Percentiles rank a stretch among this genome's conserved stretches.
Evolutionary conservation across 2,888 invertebrate species (phyloP).

Genomic region (Drosophila monieri): DNA sequence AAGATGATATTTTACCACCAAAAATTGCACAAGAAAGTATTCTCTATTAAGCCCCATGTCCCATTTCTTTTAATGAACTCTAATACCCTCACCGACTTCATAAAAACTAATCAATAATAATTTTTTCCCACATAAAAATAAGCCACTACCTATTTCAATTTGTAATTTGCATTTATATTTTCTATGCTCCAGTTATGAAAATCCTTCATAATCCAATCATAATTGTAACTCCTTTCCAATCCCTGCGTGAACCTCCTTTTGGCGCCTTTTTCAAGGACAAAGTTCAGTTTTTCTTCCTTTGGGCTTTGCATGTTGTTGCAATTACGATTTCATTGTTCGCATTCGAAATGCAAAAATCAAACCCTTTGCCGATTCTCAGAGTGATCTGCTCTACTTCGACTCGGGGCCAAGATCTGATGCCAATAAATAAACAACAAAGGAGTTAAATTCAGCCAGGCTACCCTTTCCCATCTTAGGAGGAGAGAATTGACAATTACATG

Average conservation of each 20-base stretch:
- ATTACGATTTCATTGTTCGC: constrained; percentile 68
- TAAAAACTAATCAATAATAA: neutral
- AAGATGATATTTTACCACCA: neutral
- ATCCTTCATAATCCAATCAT: constrained; percentile 14
- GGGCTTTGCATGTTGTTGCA: constrained; percentile 74
- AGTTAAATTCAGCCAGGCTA: constrained; percentile 69
- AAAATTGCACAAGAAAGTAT: no score
- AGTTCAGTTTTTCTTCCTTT: constrained; percentile 34
- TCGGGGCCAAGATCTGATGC: constrained; percentile 48
- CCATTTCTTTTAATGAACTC: neutral
- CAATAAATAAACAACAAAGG: constrained; percentile 78
- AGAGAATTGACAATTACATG: constrained; percentile 80
- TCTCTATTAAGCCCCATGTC: neutral
- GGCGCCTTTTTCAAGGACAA: constrained; percentile 59
- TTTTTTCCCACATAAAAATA: neutral
- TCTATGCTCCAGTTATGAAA: neutral
- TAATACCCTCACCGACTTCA: no score
- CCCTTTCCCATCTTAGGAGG: constrained; percentile 29
- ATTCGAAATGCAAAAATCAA: constrained; percentile 58
- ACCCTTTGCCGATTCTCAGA: constrained; percentile 56
- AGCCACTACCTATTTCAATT: neutral
- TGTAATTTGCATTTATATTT: constrained; percentile 46
- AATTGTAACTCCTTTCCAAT: constrained; percentile 15
- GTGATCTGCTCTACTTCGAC: constrained; percentile 42
- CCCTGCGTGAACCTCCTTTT: constrained; percentile 27